phyloP scores from a whole-genome alignment of 2,113 vertebrate species.

The Zootoca vivipara region DNA sequence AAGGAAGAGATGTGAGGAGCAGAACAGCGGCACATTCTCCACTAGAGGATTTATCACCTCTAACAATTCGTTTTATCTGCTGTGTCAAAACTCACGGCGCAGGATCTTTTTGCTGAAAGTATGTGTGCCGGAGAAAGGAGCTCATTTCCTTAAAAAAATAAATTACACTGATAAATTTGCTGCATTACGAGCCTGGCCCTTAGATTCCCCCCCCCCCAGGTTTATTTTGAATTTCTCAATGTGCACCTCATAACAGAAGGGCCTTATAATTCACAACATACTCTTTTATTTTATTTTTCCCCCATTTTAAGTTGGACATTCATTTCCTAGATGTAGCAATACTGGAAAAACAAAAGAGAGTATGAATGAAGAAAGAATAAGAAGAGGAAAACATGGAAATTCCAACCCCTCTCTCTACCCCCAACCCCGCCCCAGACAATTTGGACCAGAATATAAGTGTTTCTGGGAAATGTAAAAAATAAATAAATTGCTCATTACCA shows the following conservation, averaged over 20 bases:
- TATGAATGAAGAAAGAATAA: conserved; percentile 17
- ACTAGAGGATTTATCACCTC: conserved; percentile 56
- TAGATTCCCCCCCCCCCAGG: not conserved
- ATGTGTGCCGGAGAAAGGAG: conserved; percentile 38
- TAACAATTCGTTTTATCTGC: conserved; percentile 61
- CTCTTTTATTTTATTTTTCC: not conserved
- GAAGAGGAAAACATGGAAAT: conserved; percentile 32
- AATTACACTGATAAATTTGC: conserved; percentile 47
- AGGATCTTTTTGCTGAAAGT: conserved; percentile 43
- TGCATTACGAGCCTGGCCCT: not conserved
- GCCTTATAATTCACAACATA: conserved; percentile 38
- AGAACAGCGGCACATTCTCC: conserved; percentile 34
- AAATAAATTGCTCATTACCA: conserved; percentile 37
- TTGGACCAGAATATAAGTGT: not conserved
- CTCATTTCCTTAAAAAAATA: conserved; percentile 47
- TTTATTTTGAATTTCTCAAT: conserved; percentile 36
- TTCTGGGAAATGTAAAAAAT: conserved; percentile 3
- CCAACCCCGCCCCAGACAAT: no score
- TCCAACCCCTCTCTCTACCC: not conserved
- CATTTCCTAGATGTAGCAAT: conserved; percentile 36
- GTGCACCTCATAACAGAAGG: conserved; percentile 15
- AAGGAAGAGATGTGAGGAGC: conserved; percentile 57
- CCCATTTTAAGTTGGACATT: conserved; percentile 17
- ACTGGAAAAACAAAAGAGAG: conserved; percentile 36
- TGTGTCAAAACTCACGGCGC: conserved; percentile 50